These are phyloP conservation scores for Caenorhabditis brenneri DNA, from an alignment of 1,140 invertebrate species.

Conservation along the genomic window DNA sequence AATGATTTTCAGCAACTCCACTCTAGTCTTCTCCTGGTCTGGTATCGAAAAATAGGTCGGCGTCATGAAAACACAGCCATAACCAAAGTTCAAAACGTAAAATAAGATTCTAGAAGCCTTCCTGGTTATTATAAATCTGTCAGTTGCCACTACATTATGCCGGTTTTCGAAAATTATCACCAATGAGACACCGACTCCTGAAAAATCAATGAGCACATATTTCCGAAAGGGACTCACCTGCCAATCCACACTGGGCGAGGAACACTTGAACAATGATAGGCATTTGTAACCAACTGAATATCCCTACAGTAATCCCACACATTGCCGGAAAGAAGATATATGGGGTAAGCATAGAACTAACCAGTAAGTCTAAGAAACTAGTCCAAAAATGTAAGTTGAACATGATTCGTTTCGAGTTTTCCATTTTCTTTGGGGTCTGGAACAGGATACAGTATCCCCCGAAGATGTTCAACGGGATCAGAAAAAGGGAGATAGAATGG, in stretches of 20 bases:
- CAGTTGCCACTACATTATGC: neutral
- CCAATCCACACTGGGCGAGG: neutral
- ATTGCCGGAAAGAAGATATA: neutral
- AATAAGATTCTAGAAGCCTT: neutral
- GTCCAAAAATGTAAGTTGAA: neutral
- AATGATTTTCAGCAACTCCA: neutral
- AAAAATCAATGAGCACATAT: neutral
- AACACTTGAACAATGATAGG: neutral
- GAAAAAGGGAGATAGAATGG: neutral
- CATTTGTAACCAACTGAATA: neutral
- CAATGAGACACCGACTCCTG: neutral
- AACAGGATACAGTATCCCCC: neutral
- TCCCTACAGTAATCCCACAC: neutral
- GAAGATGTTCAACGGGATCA: neutral
- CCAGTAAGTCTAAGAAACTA: neutral
- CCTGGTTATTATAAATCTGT: neutral
- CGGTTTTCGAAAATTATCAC: neutral
- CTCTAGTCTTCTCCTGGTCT: neutral
- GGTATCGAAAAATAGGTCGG: neutral
- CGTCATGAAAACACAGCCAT: neutral
- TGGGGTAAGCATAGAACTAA: neutral
- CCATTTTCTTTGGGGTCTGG: neutral
- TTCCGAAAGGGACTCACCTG: neutral
- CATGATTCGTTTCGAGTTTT: neutral
- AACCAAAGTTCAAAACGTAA: neutral